phyloP scores from a whole-genome alignment of 2,113 vertebrate species.

The Pseudopodoces humilis region DNA sequence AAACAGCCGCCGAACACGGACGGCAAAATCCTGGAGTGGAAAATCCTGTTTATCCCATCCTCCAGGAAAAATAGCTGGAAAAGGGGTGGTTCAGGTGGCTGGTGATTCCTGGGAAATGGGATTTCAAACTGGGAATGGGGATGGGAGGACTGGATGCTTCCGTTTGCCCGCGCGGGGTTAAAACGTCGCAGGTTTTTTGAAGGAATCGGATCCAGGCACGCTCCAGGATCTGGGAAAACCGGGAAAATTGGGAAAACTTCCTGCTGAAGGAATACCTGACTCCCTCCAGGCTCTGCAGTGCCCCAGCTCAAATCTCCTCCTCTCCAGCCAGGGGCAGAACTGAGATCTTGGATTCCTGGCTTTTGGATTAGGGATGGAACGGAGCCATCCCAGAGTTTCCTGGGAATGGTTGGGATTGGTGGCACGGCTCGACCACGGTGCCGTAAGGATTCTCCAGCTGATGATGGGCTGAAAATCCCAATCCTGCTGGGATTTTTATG shows the following conservation, averaged over 20 bases:
- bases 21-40: background rate
- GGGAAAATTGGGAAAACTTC: background rate
- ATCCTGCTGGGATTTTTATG: background rate
- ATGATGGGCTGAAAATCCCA: background rate
- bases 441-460: background rate
- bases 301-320: background rate
- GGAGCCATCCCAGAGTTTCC: background rate
- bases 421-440: background rate
- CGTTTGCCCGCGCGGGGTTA: background rate
- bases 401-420: background rate
- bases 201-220: background rate
- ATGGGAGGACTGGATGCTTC: background rate
- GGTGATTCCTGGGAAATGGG: background rate
- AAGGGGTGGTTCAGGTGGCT: background rate
- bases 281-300: background rate
- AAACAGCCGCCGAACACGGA: background rate
- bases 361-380: background rate
- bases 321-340: background rate
- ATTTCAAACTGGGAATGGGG: background rate
- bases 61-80: background rate
- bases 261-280: background rate
- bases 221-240: slow-evolving; percentile 19
- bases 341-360: rapidly evolving
- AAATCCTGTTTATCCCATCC: background rate
- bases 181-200: background rate